A percentile compares a stretch with the other conserved stretches of the same genome.
phyloP scores from a whole-genome alignment of 2,888 invertebrate genomes.

The Catotricha subobsoleta region DNA sequence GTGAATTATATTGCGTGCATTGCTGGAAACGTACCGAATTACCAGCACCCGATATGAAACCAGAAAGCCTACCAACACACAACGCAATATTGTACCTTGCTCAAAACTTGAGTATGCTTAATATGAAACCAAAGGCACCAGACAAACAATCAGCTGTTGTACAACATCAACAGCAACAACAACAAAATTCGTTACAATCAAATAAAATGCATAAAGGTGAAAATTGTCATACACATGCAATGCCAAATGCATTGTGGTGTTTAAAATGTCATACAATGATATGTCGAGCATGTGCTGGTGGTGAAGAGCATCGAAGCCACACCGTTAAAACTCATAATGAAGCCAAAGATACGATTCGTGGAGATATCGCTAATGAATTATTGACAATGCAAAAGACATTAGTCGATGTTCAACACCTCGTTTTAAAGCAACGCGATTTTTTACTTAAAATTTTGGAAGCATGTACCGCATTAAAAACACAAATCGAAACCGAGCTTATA shows the following conservation, averaged over 20 bases:
- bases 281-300: conserved; percentile 48
- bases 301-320: conserved; percentile 45
- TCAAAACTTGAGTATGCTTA: conserved; percentile 41
- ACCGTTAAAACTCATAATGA: conserved; percentile 48
- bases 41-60: conserved; percentile 41
- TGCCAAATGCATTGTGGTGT: conserved; percentile 56
- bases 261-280: conserved; percentile 43
- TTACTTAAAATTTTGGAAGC: conserved; percentile 54
- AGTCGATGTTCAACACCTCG: conserved; percentile 49
- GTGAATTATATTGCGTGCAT: conserved; percentile 50
- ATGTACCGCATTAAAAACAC: conserved; percentile 52
- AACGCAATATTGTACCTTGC: conserved; percentile 46
- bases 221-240: conserved; percentile 52
- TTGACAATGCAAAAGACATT: conserved; percentile 49
- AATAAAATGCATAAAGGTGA: conserved; percentile 24
- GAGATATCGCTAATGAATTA: conserved; percentile 47
- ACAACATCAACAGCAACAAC: conserved; percentile 10
- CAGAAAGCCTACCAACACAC: conserved; percentile 49
- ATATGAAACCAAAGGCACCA: conserved; percentile 29
- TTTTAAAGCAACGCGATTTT: conserved; percentile 52
- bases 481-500: conserved; percentile 55
- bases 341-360: conserved; percentile 45
- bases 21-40: conserved; percentile 58
- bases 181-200: conserved; percentile 10
- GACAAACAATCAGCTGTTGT: conserved; percentile 18